Percentiles rank a stretch among this genome's conserved stretches.
Evolutionary conservation across 2,113 vertebrate species (phyloP).

Genomic region (Phalacrocorax aristotelis): DNA sequence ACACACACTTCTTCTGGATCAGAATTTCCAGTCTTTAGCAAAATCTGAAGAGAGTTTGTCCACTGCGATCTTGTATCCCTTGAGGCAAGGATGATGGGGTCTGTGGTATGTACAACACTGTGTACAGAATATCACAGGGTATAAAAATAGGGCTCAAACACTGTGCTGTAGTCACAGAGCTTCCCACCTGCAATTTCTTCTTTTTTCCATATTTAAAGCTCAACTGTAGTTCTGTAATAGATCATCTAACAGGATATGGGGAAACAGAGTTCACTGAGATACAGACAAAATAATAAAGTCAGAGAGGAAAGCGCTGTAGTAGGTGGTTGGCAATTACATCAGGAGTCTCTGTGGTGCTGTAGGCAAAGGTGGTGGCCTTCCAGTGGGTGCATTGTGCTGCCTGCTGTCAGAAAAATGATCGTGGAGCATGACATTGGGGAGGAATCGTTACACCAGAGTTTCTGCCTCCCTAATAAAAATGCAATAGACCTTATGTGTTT

Average conservation of each 20-base stretch:
- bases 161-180: background rate
- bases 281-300: background rate
- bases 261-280: background rate
- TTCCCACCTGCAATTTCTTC: background rate
- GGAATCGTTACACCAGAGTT: no score
- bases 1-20: accelerated
- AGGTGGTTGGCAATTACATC: no score
- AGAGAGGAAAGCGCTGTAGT: background rate
- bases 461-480: background rate
- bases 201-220: background rate
- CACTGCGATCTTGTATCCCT: background rate
- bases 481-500: background rate
- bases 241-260: background rate
- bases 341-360: background rate
- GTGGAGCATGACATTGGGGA: background rate
- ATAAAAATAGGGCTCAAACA: background rate
- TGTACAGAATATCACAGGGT: no score
- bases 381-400: background rate
- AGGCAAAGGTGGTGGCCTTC: background rate
- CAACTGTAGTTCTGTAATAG: background rate
- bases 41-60: background rate
- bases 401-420: background rate
- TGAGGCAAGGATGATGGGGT: background rate
- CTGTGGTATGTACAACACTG: background rate
- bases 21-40: background rate